These are phyloP conservation scores for Gonioctena quinquepunctata DNA, from an alignment of 1,140 invertebrate genomes.

Conservation along the genomic window DNA sequence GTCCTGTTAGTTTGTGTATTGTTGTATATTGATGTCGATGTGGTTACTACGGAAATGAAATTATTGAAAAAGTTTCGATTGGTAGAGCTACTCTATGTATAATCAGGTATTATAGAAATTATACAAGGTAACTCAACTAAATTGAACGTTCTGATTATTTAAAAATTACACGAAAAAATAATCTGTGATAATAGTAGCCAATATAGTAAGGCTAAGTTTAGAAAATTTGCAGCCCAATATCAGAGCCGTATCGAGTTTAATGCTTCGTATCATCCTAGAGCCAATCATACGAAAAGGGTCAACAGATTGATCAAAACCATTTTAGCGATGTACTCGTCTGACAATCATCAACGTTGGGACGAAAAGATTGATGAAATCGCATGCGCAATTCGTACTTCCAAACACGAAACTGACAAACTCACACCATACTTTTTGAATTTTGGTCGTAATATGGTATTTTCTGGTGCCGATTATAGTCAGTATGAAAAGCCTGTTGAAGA, in stretches of 20 bases:
- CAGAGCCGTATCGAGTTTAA: background rate
- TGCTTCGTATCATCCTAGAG: background rate
- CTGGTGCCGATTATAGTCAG: background rate
- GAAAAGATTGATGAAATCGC: constrained; percentile 18
- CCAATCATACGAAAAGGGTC: background rate
- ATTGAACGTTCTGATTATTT: too few relatives aligned
- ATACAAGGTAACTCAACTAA: too few relatives aligned
- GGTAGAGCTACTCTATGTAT: too few relatives aligned
- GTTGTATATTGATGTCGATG: too few relatives aligned
- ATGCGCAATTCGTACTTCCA: constrained; percentile 27
- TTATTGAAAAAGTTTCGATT: too few relatives aligned
- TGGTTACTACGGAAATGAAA: too few relatives aligned
- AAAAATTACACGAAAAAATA: too few relatives aligned
- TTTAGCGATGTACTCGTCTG: constrained; percentile 13
- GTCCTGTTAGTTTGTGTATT: too few relatives aligned
- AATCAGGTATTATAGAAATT: too few relatives aligned
- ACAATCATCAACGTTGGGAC: constrained; percentile 32
- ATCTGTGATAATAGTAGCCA: constrained; percentile 12
- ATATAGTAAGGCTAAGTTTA: constrained; percentile 2
- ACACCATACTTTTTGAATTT: constrained; percentile 38
- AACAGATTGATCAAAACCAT: constrained; percentile 1
- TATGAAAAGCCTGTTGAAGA: background rate
- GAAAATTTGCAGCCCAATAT: background rate
- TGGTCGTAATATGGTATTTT: constrained; percentile 14
- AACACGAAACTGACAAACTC: constrained; percentile 24